Percentiles rank a stretch among this genome's conserved stretches.
Conservation (phyloP, 2,888 invertebrate genomes). For the Idaea aversata region DNA sequence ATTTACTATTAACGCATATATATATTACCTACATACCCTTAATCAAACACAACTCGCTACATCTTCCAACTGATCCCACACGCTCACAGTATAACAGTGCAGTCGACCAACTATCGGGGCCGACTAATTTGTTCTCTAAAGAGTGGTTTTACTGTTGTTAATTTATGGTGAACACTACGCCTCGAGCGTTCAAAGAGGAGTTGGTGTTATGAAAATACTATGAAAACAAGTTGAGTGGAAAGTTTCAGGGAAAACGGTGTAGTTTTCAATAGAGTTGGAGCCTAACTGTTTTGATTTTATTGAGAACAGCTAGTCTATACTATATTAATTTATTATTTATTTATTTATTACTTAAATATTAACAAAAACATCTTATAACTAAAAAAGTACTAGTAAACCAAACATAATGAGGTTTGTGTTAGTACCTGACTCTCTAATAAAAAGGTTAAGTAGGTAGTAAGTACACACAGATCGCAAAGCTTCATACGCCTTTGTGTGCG, state of each 20-base stretch:
- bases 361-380: too few relatives aligned
- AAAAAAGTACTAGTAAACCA: too few relatives aligned
- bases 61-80: not conserved
- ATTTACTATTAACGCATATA: too few relatives aligned
- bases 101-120: constrained; percentile 35
- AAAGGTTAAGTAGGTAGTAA: too few relatives aligned
- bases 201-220: not conserved
- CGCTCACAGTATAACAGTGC: constrained; percentile 24
- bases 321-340: too few relatives aligned
- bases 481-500: too few relatives aligned
- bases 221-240: not conserved
- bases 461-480: too few relatives aligned
- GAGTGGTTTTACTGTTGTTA: constrained; percentile 42
- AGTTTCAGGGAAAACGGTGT: not conserved
- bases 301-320: too few relatives aligned
- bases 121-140: constrained; percentile 44
- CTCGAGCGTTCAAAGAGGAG: not conserved
- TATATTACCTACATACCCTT: too few relatives aligned
- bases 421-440: too few relatives aligned
- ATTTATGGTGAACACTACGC: constrained; percentile 35
- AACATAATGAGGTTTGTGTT: too few relatives aligned
- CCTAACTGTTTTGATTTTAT: not conserved
- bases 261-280: not conserved
- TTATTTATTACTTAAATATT: too few relatives aligned
- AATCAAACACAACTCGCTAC: constrained; percentile 15